Base-by-base conservation (phyloP, 2,113 vertebrate genomes). In the Sorex fumeus region DNA sequence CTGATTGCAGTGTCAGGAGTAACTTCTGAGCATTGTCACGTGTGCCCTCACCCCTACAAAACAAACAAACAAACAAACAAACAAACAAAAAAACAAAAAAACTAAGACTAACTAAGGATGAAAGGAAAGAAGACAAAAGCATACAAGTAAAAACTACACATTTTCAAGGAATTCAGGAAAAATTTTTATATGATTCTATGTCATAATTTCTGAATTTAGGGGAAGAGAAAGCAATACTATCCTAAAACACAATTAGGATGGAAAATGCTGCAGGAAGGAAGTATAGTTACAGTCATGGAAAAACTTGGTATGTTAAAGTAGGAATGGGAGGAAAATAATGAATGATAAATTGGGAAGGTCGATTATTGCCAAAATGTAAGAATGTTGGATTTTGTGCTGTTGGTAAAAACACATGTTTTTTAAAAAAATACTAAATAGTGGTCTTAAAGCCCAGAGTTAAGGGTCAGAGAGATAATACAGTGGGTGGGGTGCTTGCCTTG, bases 101-200 rank as follows among this genome's bases (percentile, higher is more conserved):
- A 40, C 40, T 40, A 40, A 40, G 40, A 40, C 40, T 40, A 40
- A 40, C 40, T 40, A 36, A 67, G 67, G 23, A 40, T 40, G 40
- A 7, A 45, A 76, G 50, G 11, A 53, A 2, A 18, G 16, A 53
- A 53, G 50, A 53, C 16, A 62, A 6, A 66, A 82, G 43, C 19
- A 69, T 67, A 83, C 32, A 83, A 9, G 28, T 83, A 40, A 74
- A 60, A 74, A 74, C 60, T 86, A 62, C 43, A 62, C 18, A 69
- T 53, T 88, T 88, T 53, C 32, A 79, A 79, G 45, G 25, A 50
- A n/a, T 69, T 27, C 12, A 62, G 66, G 77, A 34, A 15, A 67
- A 81, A 28, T 89, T 81, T 62, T 89, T 66, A 62, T 21, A 45
- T 89, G n/a, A 72, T 36, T 62, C 43, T 28, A 53, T 70, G 30